These are phyloP conservation scores for Mongoloraphidia duomilia DNA, from an alignment of 2,888 invertebrate genomes.

Conservation along the genomic window DNA sequence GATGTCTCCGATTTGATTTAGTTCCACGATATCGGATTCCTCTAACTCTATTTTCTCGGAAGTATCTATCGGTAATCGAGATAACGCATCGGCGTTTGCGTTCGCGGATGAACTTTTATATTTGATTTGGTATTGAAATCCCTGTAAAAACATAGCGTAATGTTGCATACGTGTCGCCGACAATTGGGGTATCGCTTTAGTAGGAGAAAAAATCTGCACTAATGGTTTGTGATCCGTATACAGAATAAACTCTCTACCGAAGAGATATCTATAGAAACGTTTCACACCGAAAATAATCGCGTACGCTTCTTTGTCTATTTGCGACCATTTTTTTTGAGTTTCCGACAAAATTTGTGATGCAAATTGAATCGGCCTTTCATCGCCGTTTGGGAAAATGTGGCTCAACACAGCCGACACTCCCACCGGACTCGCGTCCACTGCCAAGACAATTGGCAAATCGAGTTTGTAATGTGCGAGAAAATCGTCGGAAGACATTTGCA, in stretches of 20 bases:
- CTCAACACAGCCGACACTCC: too few species aligned
- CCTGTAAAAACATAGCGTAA: constrained; percentile 7
- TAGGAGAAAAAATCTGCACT: constrained; percentile 2
- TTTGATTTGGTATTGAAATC: constrained; percentile 4
- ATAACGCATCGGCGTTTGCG: constrained; percentile 4
- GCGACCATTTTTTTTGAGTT: constrained; percentile 6
- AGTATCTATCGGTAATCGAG: background rate
- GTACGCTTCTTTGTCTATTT: constrained; percentile 7
- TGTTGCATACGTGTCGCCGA: constrained; percentile 8
- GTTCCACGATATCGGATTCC: constrained; percentile 3
- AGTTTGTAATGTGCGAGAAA: too few species aligned
- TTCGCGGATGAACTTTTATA: constrained; percentile 7
- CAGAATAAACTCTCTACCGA: too few species aligned
- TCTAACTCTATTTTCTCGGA: too few species aligned
- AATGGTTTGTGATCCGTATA: too few species aligned
- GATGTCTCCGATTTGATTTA: constrained; percentile 1
- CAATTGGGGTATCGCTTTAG: constrained; percentile 5
- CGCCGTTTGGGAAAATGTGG: too few species aligned
- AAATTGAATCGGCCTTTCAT: constrained; percentile 11
- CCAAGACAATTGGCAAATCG: constrained; percentile 7
- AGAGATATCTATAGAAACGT: too few species aligned
- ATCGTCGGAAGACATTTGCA: too few species aligned
- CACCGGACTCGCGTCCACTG: too few species aligned
- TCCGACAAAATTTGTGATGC: constrained; percentile 9
- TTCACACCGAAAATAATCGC: too few species aligned